Conservation (phyloP, 2,888 invertebrate species). For the Sphaerophoria taeniata region DNA sequence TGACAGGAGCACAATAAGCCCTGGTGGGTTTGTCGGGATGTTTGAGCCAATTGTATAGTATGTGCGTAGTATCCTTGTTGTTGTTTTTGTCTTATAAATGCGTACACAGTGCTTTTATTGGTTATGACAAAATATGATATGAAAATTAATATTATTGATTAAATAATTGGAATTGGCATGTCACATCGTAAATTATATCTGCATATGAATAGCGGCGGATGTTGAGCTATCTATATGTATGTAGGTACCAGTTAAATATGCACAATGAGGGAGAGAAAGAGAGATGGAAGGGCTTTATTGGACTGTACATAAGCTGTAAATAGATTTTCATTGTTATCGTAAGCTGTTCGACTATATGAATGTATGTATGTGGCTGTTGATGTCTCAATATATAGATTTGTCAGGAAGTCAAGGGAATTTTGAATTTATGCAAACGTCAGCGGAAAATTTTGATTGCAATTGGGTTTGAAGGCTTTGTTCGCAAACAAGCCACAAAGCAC, state of each 20-base stretch:
- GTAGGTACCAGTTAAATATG: not conserved
- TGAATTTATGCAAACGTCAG: conserved; percentile 65
- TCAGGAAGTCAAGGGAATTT: conserved; percentile 26
- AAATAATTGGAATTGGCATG: conserved; percentile 83
- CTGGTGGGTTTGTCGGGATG: not conserved
- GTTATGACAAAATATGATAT: conserved; percentile 83
- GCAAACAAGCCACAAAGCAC: conserved; percentile 34
- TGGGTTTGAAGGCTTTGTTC: conserved; percentile 56
- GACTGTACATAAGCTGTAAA: conserved; percentile 28
- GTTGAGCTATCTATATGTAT: conserved; percentile 48
- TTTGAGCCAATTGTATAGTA: conserved; percentile 2
- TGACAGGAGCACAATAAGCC: conserved; percentile 33
- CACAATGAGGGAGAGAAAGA: not conserved
- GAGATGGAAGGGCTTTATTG: not conserved
- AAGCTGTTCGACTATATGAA: not conserved
- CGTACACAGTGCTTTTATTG: conserved; percentile 82
- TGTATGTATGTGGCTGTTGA: not conserved
- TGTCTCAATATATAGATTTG: conserved; percentile 27
- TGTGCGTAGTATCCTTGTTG: conserved; percentile 31
- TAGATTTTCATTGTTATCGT: conserved; percentile 33
- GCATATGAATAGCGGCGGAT: conserved; percentile 72
- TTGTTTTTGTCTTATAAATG: conserved; percentile 42
- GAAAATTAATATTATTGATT: conserved; percentile 83
- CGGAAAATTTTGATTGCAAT: conserved; percentile 64
- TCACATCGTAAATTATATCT: conserved; percentile 79